A percentile compares a stretch with the other conserved stretches of the same genome.
phyloP scores from a whole-genome alignment of 2,113 vertebrate species.

The Gallinago paraguaiae region DNA sequence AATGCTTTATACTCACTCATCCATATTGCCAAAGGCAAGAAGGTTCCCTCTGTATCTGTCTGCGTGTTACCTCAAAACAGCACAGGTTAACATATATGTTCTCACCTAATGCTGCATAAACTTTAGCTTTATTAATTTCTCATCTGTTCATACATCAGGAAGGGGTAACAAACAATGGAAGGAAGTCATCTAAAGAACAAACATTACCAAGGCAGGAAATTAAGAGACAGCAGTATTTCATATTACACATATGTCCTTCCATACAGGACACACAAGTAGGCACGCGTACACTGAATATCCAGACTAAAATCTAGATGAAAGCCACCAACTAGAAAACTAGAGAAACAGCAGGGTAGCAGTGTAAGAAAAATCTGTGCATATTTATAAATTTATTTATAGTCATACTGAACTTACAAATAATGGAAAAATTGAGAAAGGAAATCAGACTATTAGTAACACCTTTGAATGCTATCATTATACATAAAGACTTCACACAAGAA shows the following conservation, averaged over 20 bases:
- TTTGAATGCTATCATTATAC: background rate
- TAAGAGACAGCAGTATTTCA: background rate
- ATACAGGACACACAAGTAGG: background rate
- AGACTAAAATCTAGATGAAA: background rate
- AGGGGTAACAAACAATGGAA: background rate
- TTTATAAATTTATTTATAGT: background rate
- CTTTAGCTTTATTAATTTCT: background rate
- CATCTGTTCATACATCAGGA: background rate
- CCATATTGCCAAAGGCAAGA: background rate
- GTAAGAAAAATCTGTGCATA: background rate
- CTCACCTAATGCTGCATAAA: background rate
- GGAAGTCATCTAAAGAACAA: background rate
- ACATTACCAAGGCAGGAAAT: background rate
- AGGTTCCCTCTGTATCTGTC: background rate
- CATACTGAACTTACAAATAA: background rate
- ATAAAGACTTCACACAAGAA: background rate
- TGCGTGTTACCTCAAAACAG: background rate
- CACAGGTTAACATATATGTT: background rate
- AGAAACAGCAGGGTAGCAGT: background rate
- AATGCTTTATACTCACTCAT: background rate
- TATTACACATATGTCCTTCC: background rate
- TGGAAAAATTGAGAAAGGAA: background rate
- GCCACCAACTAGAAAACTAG: background rate
- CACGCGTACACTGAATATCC: background rate
- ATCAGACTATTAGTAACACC: background rate